phyloP scores from a whole-genome alignment of 1,140 invertebrate species.

The Coptotermes formosanus region DNA sequence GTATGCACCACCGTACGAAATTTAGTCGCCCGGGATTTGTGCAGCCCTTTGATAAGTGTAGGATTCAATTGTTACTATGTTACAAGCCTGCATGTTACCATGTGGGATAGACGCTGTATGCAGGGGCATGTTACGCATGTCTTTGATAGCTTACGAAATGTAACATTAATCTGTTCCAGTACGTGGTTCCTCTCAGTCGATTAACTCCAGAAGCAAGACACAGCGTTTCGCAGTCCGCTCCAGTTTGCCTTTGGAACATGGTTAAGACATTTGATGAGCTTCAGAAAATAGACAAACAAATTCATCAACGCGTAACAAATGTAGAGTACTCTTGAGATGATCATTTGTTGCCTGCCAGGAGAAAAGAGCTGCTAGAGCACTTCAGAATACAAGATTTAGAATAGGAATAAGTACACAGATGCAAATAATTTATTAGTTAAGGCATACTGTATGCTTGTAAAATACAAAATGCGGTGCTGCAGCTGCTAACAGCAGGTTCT shows the following conservation, averaged over 20 bases:
- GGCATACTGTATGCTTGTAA: no score
- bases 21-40: no score
- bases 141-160: neutral
- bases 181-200: neutral
- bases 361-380: no score
- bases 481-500: no score
- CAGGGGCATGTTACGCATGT: neutral
- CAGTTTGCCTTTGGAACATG: neutral
- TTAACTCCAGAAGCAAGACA: neutral
- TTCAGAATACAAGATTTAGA: no score
- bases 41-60: no score
- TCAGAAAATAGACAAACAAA: neutral
- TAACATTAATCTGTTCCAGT: neutral
- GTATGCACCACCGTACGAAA: no score
- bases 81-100: no score
- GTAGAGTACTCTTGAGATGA: neutral
- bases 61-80: neutral
- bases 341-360: neutral
- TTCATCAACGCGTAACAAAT: neutral
- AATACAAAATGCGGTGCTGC: no score
- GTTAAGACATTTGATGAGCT: neutral
- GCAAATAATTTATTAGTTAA: no score
- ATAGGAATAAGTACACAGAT: no score
- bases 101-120: neutral
- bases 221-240: neutral